These are phyloP conservation scores for Parotia lawesii DNA, from an alignment of 2,113 vertebrate genomes.

Conservation along the genomic window DNA sequence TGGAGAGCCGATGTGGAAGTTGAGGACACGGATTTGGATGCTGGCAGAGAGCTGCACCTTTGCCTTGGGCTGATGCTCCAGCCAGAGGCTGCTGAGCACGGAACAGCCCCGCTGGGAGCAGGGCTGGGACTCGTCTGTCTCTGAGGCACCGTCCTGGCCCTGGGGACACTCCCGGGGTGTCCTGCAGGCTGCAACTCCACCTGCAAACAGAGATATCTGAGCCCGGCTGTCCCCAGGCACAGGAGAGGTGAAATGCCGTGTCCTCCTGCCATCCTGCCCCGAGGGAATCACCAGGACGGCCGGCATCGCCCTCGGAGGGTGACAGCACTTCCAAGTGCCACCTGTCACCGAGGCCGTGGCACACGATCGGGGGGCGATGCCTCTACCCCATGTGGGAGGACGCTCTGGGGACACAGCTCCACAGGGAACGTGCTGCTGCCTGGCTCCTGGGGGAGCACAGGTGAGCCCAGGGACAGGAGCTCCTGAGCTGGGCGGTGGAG, in stretches of 20 bases:
- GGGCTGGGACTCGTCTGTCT: neutral
- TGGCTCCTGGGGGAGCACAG: too few species aligned
- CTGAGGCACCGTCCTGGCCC: neutral
- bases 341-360: neutral
- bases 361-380: neutral
- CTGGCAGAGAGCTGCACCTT: neutral
- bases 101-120: neutral
- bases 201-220: neutral
- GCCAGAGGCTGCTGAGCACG: neutral
- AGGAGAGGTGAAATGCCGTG: neutral
- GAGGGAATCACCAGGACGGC: rapidly evolving
- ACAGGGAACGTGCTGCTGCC: neutral
- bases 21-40: neutral
- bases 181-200: neutral
- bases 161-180: neutral
- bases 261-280: neutral
- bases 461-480: too few species aligned
- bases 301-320: neutral
- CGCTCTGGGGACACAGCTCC: neutral
- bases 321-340: neutral
- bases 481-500: neutral
- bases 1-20: neutral
- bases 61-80: neutral
- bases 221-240: neutral
- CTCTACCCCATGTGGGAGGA: neutral